phyloP scores from a whole-genome alignment of 2,888 invertebrate genomes.

The Nematopogon swammerdamellus region DNA sequence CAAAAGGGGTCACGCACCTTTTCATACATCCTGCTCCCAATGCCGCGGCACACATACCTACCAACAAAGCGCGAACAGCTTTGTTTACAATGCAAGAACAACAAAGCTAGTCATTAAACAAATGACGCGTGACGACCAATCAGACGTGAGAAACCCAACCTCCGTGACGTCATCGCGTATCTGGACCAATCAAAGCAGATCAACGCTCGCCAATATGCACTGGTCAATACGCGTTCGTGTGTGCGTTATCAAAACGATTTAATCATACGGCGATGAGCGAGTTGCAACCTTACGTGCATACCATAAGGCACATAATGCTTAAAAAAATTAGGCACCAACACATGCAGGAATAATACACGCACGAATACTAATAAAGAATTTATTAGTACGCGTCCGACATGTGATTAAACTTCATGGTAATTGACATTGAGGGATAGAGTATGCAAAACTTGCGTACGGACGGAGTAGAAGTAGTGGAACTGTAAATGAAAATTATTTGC shows the following conservation, averaged over 20 bases:
- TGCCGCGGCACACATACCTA: not conserved
- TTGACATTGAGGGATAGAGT: not conserved
- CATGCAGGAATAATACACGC: not conserved
- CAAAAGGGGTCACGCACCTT: not conserved
- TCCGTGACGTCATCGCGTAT: slow-evolving; percentile 42
- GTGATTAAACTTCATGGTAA: not conserved
- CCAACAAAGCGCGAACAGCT: not conserved
- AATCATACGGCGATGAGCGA: not conserved
- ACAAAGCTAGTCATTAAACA: slow-evolving; percentile 37
- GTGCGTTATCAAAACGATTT: not conserved
- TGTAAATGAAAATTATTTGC: too few relatives aligned
- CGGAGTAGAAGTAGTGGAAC: too few relatives aligned
- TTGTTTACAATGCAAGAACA: not conserved
- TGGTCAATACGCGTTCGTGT: not conserved
- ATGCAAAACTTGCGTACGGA: not conserved
- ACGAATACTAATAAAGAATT: not conserved
- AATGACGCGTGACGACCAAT: slow-evolving; percentile 57
- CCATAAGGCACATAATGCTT: not conserved
- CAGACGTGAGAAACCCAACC: slow-evolving; percentile 33
- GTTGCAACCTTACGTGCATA: not conserved
- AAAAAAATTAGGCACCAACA: too few relatives aligned
- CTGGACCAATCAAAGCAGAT: slow-evolving; percentile 46
- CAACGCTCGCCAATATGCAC: slow-evolving; percentile 26
- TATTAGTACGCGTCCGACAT: not conserved
- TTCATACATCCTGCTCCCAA: too few relatives aligned